phyloP scores from a whole-genome alignment of 2,113 vertebrate genomes.

The Peromyscus californicus region DNA sequence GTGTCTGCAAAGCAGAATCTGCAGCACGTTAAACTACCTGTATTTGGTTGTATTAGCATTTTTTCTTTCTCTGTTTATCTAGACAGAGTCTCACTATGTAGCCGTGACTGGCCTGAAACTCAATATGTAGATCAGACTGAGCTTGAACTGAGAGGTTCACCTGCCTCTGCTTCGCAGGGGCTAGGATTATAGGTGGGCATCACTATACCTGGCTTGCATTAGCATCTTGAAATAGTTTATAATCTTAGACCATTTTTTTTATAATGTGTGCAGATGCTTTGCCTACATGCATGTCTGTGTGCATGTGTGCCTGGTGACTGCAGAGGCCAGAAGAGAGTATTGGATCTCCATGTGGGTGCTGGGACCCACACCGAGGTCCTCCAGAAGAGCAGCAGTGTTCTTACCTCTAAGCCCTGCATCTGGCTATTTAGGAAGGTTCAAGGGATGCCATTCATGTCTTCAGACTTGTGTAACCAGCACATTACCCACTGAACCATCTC shows the following conservation, averaged over 20 bases:
- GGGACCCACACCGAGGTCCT: neutral
- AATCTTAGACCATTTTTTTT: neutral
- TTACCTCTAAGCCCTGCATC: neutral
- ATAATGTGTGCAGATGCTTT: neutral
- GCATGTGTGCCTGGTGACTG: neutral
- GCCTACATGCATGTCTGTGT: too few relatives aligned
- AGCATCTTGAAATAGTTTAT: neutral
- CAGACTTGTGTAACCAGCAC: neutral
- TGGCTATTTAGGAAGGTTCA: neutral
- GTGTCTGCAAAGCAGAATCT: neutral
- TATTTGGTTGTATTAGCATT: slow-evolving; percentile 54
- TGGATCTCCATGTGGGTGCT: neutral
- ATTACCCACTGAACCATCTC: too few relatives aligned
- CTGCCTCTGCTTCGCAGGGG: neutral
- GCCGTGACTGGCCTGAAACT: neutral
- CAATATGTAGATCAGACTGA: neutral
- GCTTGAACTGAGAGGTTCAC: neutral
- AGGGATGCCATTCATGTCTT: neutral
- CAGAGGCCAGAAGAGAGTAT: neutral
- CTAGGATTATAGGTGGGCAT: neutral
- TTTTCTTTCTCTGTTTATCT: neutral
- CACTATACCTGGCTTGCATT: neutral
- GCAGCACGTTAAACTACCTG: neutral
- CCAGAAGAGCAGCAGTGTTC: neutral
- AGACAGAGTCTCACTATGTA: neutral